Percentiles rank a stretch among this genome's conserved stretches.
Conservation (phyloP, 2,113 vertebrate species). For the Dasyprocta punctata region DNA sequence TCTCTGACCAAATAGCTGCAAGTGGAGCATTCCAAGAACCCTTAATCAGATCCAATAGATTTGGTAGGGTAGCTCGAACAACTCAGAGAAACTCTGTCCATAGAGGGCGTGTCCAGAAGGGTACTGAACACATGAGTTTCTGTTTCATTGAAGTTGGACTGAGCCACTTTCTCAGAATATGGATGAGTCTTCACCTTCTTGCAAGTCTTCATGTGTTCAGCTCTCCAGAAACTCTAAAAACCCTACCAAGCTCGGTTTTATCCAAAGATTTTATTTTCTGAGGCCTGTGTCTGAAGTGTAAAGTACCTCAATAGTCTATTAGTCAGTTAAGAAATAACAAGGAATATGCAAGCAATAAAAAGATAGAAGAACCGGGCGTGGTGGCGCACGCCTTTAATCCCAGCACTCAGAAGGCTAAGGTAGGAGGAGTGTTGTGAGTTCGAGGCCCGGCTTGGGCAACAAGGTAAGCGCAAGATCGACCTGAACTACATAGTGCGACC, state of each 20-base stretch:
- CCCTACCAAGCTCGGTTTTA: not conserved
- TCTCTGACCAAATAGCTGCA: not conserved
- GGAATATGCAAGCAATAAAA: not conserved
- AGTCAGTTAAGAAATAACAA: not conserved
- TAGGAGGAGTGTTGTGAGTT: too few species aligned
- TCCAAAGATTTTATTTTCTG: not conserved
- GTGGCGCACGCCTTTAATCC: too few species aligned
- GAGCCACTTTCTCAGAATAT: accelerated
- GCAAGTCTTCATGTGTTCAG: not conserved
- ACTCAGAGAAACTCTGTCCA: not conserved
- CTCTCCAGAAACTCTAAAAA: not conserved
- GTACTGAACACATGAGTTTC: not conserved
- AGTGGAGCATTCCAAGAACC: not conserved
- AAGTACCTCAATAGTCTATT: not conserved
- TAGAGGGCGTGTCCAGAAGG: not conserved
- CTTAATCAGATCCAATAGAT: not conserved
- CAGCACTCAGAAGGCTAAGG: too few species aligned
- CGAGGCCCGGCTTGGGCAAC: too few species aligned
- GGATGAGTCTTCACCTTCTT: not conserved
- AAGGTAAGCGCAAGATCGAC: too few species aligned
- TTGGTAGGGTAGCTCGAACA: not conserved
- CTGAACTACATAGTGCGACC: too few species aligned
- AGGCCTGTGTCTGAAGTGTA: not conserved
- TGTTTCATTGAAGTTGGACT: not conserved
- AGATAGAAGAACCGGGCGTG: too few species aligned